Percentiles rank a stretch among this genome's conserved stretches.
These are phyloP conservation scores for Chrysolina oricalcia DNA, from an alignment of 2,888 invertebrate species.

Conservation along the genomic window DNA sequence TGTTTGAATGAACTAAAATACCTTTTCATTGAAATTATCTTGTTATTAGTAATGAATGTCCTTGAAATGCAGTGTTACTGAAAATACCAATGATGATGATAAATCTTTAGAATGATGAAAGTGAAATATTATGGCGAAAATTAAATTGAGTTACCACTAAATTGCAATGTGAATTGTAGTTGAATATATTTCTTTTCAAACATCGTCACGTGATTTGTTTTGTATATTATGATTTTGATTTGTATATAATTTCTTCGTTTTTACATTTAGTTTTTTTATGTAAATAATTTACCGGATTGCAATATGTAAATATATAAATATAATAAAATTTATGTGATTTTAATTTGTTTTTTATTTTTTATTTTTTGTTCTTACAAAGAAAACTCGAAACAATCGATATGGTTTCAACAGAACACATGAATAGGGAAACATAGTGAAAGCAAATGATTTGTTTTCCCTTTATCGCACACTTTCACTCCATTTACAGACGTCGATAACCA, in stretches of 20 bases:
- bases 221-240: conserved; percentile 40
- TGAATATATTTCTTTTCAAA: not conserved
- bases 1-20: too few relatives aligned
- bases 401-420: too few relatives aligned
- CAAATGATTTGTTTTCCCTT: too few relatives aligned
- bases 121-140: not conserved
- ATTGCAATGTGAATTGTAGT: not conserved
- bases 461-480: too few relatives aligned
- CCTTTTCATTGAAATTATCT: too few relatives aligned
- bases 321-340: conserved; percentile 48
- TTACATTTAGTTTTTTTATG: conserved; percentile 48
- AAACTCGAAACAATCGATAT: too few relatives aligned
- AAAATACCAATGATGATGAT: not conserved
- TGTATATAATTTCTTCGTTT: conserved; percentile 43
- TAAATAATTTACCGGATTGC: conserved; percentile 42
- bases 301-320: conserved; percentile 34
- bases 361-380: conserved; percentile 31
- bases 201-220: conserved; percentile 31
- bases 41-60: too few relatives aligned
- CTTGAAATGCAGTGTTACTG: too few relatives aligned
- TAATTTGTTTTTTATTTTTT: conserved; percentile 52
- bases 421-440: too few relatives aligned
- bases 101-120: not conserved
- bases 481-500: too few relatives aligned
- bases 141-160: not conserved